phyloP scores from a whole-genome alignment of 2,113 vertebrate species.

The Antechinus stuartii region DNA sequence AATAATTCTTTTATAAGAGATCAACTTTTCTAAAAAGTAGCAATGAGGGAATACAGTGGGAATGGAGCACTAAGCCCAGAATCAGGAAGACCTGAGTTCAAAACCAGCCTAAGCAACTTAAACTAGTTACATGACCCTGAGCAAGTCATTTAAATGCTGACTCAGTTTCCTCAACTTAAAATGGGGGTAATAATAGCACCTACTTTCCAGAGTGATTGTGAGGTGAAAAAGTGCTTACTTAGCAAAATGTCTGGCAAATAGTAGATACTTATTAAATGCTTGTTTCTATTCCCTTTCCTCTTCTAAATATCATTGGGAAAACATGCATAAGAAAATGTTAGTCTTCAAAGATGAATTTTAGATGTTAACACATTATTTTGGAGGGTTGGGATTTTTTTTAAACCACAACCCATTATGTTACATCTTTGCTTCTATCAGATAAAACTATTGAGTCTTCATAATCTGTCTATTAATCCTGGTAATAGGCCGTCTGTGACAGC shows the following conservation, averaged over 20 bases:
- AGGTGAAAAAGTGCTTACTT: neutral
- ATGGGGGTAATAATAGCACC: neutral
- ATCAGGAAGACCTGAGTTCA: neutral
- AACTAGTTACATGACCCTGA: neutral
- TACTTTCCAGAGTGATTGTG: neutral
- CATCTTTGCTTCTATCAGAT: neutral
- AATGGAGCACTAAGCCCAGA: neutral
- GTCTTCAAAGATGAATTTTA: neutral
- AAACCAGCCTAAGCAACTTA: neutral
- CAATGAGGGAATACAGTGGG: neutral
- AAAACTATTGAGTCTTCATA: slow-evolving; percentile 45
- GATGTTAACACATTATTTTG: neutral
- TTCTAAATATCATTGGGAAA: neutral
- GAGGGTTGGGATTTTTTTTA: slow-evolving; percentile 1
- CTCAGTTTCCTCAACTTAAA: neutral
- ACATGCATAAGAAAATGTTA: neutral
- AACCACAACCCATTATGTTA: slow-evolving; percentile 55
- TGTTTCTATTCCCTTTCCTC: neutral
- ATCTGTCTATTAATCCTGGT: slow-evolving; percentile 31
- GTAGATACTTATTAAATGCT: neutral
- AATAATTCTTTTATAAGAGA: neutral
- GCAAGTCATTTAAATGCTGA: neutral
- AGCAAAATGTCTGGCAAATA: neutral
- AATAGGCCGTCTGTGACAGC: slow-evolving; percentile 29
- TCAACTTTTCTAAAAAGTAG: neutral